Conservation (phyloP, 2,797 vertebrate species). For the Eurystomus glaucurus region DNA sequence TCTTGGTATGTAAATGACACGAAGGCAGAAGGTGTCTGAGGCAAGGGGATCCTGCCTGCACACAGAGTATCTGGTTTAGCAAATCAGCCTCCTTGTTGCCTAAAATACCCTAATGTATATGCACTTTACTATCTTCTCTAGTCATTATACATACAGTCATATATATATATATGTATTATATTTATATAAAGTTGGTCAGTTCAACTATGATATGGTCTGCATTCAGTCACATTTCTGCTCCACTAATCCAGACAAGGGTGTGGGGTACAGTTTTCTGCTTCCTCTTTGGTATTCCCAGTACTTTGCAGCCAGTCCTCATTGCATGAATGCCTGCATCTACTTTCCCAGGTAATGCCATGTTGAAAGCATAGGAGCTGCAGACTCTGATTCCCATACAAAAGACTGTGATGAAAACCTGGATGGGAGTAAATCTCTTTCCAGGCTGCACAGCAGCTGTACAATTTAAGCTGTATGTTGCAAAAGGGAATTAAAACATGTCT, state of each 20-base stretch:
- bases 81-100: slow-evolving; percentile 14
- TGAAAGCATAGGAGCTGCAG: neutral
- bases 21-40: slow-evolving; percentile 43
- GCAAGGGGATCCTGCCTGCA: neutral
- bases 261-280: neutral
- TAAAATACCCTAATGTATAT: neutral
- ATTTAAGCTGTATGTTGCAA: neutral
- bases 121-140: neutral
- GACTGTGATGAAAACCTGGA: neutral
- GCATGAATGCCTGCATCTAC: neutral
- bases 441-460: neutral
- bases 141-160: neutral
- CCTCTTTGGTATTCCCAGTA: neutral
- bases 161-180: neutral
- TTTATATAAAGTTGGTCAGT: neutral
- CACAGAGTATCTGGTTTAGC: neutral
- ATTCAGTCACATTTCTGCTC: neutral
- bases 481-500: neutral
- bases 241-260: neutral
- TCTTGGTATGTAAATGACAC: slow-evolving; percentile 32
- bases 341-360: neutral
- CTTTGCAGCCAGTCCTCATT: neutral
- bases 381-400: neutral
- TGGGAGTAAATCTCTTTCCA: neutral
- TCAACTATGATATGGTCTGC: neutral